Base-by-base conservation (phyloP, 2,888 invertebrate species). In the Aphidoletes aphidimyza region DNA sequence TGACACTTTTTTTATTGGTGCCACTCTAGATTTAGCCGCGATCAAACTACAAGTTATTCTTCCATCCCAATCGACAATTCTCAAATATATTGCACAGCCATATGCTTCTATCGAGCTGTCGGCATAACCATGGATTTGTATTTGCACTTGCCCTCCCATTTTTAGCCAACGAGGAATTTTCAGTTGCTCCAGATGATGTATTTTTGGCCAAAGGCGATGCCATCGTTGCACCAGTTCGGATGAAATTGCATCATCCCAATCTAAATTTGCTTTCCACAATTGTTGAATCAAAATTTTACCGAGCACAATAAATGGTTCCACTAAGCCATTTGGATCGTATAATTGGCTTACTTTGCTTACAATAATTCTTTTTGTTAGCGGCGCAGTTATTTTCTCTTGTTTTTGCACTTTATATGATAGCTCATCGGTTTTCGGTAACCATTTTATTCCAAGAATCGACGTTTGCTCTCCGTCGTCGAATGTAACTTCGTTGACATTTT, bases 1-100 rank as follows among this genome's bases (percentile, higher is more conserved):
- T 2, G 88, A 86, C 0, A 87, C 84, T 36, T 84, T 85, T 54
- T 83, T 84, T 11, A 85, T 45, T 1, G 85, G 86, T 0, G 86
- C 85, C 39, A 86, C 84, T 47, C 83, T 84, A 6, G 85, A 85
- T 39, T 86, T 86, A 0, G 86, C 85, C 22, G 47, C 45, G 5
- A 86, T 6, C 11, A 86, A 34, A 11, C 26, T 37, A 49, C 85
- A 83, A 26, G 26, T 39, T 0, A 84, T 39, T 6, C 37, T 30
- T 0, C 83, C 85, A 17, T 39, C 14, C 30, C 2, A 0, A 36
- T 85, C 49, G 0, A 42, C 84, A 6, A 42, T 14, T 42, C 42
- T 6, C 42, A 85, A 9, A 34, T 86, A 85, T 0, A 86, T 37
- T 19, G 54, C 84, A 49, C 78, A 83, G 0, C 84, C 86, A 84